Conservation (phyloP, 2,113 vertebrate genomes). For the Silurus asotus region DNA sequence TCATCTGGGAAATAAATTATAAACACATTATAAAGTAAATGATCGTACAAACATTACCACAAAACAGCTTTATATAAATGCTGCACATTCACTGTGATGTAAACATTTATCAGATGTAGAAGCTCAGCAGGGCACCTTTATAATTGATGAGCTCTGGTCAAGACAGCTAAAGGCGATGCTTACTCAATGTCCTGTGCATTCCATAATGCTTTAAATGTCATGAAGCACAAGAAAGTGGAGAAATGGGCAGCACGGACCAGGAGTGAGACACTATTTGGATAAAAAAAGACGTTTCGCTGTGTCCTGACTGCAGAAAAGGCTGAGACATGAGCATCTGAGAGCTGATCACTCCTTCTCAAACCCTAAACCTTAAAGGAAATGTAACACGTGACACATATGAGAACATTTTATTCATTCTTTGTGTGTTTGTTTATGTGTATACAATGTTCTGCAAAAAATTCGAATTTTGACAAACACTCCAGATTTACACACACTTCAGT, state of each 20-base stretch:
- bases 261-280: background rate
- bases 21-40: background rate
- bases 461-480: background rate
- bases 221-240: background rate
- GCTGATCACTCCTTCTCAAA: background rate
- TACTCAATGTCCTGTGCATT: slow-evolving; percentile 14
- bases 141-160: background rate
- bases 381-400: background rate
- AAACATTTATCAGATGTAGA: slow-evolving; percentile 47
- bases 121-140: slow-evolving; percentile 22
- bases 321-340: background rate
- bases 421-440: background rate
- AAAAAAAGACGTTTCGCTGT: background rate
- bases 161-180: background rate
- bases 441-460: background rate
- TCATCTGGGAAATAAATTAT: background rate
- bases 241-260: background rate
- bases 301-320: background rate
- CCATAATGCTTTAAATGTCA: slow-evolving; percentile 27
- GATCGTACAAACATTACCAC: background rate
- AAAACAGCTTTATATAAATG: background rate
- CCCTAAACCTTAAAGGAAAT: background rate
- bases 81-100: background rate
- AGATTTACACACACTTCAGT: background rate
- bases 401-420: background rate